Evolutionary conservation across 2,888 invertebrate species (phyloP), one percentile per base, ranked within the genome.

Genomic region (Brenthis hecate): DNA sequence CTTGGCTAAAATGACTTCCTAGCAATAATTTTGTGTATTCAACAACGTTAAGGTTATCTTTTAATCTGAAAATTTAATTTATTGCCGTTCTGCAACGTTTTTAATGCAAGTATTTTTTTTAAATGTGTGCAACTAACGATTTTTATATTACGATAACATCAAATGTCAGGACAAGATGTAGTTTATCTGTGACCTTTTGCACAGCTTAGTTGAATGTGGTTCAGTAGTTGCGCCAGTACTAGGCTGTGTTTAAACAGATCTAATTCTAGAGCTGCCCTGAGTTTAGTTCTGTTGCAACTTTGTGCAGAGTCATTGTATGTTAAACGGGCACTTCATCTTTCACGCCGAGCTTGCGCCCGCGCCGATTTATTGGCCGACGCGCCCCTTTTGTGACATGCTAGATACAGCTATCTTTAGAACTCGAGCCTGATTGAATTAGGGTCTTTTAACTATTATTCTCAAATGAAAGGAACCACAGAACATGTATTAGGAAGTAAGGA

Each of bases 281-380:
- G 85, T 83, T 80, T 78, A 81, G 81, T 76, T 78, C 78, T 76
- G 79, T 89, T 88, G 88, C 89, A 72, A 74, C 71, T 72, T 72
- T 66, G 69, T 72, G 69, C 69, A 85, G 85, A 88, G 81, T 89
- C 91, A 92, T 92, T 92, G 91, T 92, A 92, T 92, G 92, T 90
- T 88, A 92, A 92, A 85, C 88, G 90, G 82, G 88, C 86, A 91
- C 91, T 91, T 87, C 92, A 87, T 92, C 91, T 90, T 86, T 88
- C 88, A 85, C 86, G 85, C 83, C 79, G 78, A 80, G 80, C 81
- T 78, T 81, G 81, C 77, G 82, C 85, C 75, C 76, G 80, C 78
- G 85, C 80, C 87, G 87, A 92, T 92, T 92, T 92, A 92, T 91
- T 89, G 81, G 87, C 77, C 78, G 88, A 83, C 91, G 84, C 90